Percentiles rank a stretch among this genome's conserved stretches.
Conservation (phyloP, 1,140 invertebrate species). For the Macrocentrus cingulum region DNA sequence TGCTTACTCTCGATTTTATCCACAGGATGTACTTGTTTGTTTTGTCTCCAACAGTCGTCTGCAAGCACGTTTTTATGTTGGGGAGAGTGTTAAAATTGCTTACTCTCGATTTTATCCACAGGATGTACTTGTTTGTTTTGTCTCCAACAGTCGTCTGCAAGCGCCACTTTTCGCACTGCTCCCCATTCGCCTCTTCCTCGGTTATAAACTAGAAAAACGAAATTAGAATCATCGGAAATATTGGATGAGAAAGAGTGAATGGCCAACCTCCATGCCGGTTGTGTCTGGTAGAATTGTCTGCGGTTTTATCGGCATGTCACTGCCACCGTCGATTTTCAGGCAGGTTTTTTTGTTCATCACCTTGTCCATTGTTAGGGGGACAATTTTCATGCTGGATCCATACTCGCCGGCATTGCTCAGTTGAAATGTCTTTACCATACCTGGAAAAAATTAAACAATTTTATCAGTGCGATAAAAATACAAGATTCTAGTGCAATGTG, state of each 20-base stretch:
- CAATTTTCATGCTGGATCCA: conserved; percentile 82
- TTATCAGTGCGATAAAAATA: no score
- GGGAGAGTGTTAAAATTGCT: neutral
- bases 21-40: conserved; percentile 86
- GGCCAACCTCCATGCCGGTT: conserved; percentile 70
- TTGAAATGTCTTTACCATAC: conserved; percentile 88
- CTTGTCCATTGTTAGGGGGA: conserved; percentile 79
- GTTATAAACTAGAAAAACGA: conserved; percentile 53
- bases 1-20: conserved; percentile 66
- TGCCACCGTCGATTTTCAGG: conserved; percentile 81
- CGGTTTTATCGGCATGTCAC: conserved; percentile 63
- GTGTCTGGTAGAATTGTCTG: conserved; percentile 85
- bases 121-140: conserved; percentile 84
- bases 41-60: conserved; percentile 72
- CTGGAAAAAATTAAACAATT: conserved; percentile 43
- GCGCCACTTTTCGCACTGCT: conserved; percentile 74
- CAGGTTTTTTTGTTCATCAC: conserved; percentile 75
- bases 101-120: conserved; percentile 75
- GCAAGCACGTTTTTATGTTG: conserved; percentile 75
- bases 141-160: conserved; percentile 67
- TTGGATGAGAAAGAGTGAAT: conserved; percentile 2
- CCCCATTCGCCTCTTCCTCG: conserved; percentile 67
- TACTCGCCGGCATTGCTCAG: conserved; percentile 64
- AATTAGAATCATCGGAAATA: conserved; percentile 30
- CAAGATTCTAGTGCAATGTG: no score